Base-by-base conservation (phyloP, 1,140 invertebrate species). In the Neodiprion pinetum region DNA sequence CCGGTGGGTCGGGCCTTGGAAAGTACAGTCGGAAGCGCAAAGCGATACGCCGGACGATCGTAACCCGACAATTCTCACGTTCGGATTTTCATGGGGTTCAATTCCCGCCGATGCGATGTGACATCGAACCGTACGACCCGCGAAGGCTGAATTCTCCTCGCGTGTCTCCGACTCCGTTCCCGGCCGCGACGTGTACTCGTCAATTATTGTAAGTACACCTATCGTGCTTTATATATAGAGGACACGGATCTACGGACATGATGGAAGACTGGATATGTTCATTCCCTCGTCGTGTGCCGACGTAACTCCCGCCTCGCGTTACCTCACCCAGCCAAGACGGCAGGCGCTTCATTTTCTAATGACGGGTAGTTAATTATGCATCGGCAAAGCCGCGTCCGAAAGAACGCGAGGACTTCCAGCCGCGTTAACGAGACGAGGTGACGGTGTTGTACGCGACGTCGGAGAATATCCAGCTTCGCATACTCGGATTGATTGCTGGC, bases 121-220 rank as follows among this genome's bases (percentile, higher is more conserved):
- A 69, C 17, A 23, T 23, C 67, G 67, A 69, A 21, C 40, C n/a
- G 40, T 69, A 69, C 17, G 40, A 23, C 67, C 17, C 9, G 67
- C 67, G 40, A 69, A 47, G 11, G 67, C 10, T 69, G 67, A 69
- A 65, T 14, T 14, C 61, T 21, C 12, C 61, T 47, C 67, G 53
- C 53, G 53, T 69, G 67, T 23, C 67, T 47, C 67, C 7, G 8
- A 47, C 17, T 21, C 3, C 21, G 11, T 65, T 1, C 17, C 12
- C 53, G 10, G n/a, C 80, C 77, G 79, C 80, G 78, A 76, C 74
- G 71, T 72, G 78, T 76, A 81, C 80, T 81, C 79, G 81, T 85
- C 83, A 85, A 86, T 86, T 86, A 86, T 76, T 74, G 77, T 85
- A 85, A 86, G 78, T 84, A 86, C 82, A 82, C 79, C 73, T 82